Evolutionary conservation across 2,888 invertebrate genomes (phyloP), one percentile per base, ranked within the genome.

Genomic region (Pachliopta kotzebuea): DNA sequence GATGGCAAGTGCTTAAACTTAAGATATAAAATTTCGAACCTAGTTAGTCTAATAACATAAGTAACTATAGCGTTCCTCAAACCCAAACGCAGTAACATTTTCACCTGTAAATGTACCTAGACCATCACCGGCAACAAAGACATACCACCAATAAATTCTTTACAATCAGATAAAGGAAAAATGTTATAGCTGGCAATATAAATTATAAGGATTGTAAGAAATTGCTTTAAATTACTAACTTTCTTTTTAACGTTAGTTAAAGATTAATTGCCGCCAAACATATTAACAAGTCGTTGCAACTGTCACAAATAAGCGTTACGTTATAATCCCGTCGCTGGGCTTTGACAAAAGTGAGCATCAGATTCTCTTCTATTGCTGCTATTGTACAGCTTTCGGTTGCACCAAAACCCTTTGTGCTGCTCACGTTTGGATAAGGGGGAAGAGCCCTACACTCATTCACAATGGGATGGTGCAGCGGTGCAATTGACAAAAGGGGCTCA

Each of bases 361-460:
- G 72, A 73, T 75, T 72, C 75, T 77, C 81, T 67, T 78, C 83
- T 84, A 82, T 81, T 79, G 77, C 74, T 74, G 74, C 73, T 77
- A 79, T 77, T 80, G 76, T 74, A 72, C 77, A 74, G 73, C 68
- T 68, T 72, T 70, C 70, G 71, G 73, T 75, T 69, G 71, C 63
- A 66, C 69, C 72, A 76, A 81, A 62, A 81, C 84, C 89, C 86
- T 87, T 89, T 90, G 88, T 89, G 65, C 66, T 70, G 68, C 77
- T 83, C 89, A 89, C 89, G 88, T 86, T 74, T 72, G 59, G 69
- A 70, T 77, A 74, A 76, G 80, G 78, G 77, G 76, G 79, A 71
- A 76, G 80, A 72, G 76, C 81, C 81, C 82, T 81, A 75, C 68
- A 65, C 69, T 62, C 56, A 67, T 68, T 66, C 76, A 85, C 83